Base-by-base conservation (phyloP, 1,140 invertebrate genomes). In the Formica selysi region DNA sequence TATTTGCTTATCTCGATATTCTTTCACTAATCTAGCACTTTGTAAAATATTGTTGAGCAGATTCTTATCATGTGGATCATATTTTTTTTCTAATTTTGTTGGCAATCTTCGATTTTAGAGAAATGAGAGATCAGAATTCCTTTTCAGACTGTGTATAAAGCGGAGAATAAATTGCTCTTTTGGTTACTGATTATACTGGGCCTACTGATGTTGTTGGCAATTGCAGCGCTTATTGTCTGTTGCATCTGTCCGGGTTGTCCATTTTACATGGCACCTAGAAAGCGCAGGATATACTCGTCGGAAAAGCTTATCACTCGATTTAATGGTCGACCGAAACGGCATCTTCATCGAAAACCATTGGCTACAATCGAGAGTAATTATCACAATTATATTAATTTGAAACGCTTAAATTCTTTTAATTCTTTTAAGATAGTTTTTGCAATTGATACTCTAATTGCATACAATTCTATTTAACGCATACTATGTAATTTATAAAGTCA, bases 241-340 rank as follows among this genome's bases (percentile, higher is more conserved):
- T 98, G 97, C 91, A 96, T 98, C 76, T 98, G 97, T 92, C 96
- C 97, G 88, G 97, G 97, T 87, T 98, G 98, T 95, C 97, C 97
- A 3, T 96, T 98, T 71, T 98, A 98, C 89, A 97, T 97, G 94
- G 96, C 96, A 67, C 96, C 97, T n/a, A 96, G 96, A 95, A 97
- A 97, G 96, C 96, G 97, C 95, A 96, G 96, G 95, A 96, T 97
- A 92, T 97, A 97, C 95, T 97, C 96, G 92, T 96, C 96, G 93
- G 97, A 97, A 95, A 97, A 97, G 93, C 95, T 97, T 92, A 96
- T 97, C 92, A 96, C 96, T 95, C 96, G 90, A 71, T 81, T 92
- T 0, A 91, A 95, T 68, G 93, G 92, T 1, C 92, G 93, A 86
- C 93, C 93, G 1, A 95, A 92, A 70, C 83, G 92, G 44, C 94